Percentiles rank a stretch among this genome's conserved stretches.
phyloP scores from a whole-genome alignment of 2,797 vertebrate species.

The Sebastes vulpes region DNA sequence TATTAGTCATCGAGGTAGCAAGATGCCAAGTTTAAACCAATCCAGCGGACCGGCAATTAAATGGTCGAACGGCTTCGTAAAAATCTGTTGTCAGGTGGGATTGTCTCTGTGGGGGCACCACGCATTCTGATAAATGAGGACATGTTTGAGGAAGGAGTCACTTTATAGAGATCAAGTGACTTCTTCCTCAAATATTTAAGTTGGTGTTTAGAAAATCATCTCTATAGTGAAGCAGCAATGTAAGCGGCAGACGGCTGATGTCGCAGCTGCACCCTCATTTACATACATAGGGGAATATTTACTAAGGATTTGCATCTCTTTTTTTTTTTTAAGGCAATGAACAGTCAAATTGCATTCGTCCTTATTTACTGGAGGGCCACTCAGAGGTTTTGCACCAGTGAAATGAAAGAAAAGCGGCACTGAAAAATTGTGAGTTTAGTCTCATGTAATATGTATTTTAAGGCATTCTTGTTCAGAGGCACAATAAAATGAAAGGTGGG shows the following conservation, averaged over 20 bases:
- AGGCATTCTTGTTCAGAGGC: neutral
- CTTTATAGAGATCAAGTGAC: neutral
- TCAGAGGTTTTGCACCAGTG: neutral
- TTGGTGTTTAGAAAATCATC: neutral
- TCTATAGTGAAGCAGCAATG: neutral
- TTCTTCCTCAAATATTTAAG: neutral
- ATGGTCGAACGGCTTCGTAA: neutral
- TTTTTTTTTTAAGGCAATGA: neutral
- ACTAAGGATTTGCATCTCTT: neutral
- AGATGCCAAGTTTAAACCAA: constrained; percentile 22
- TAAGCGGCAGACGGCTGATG: neutral
- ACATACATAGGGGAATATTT: neutral
- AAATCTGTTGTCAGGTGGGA: constrained; percentile 7
- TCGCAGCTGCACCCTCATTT: neutral
- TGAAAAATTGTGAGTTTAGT: neutral
- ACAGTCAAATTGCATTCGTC: neutral
- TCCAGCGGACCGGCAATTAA: constrained; percentile 2
- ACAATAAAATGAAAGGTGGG: neutral
- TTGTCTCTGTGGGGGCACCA: neutral
- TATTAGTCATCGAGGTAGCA: constrained; percentile 12
- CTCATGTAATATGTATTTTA: neutral
- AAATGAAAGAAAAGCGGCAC: neutral
- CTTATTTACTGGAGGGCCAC: neutral
- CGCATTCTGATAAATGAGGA: neutral
- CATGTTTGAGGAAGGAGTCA: constrained; percentile 6